phyloP scores from a whole-genome alignment of 2,888 invertebrate genomes.

The Nephrotoma appendiculata region DNA sequence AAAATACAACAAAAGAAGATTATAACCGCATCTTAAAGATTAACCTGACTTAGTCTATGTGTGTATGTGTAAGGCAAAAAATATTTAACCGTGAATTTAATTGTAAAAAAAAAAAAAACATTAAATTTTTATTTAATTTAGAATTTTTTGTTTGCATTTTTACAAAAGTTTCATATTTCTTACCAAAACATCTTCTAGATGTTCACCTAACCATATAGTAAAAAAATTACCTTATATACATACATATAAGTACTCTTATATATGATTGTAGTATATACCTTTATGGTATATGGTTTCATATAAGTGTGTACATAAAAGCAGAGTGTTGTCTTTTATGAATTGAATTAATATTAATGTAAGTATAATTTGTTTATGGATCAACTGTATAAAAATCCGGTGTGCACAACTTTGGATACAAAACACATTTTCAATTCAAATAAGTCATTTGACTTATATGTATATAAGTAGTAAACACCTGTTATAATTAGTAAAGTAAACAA shows the following conservation, averaged over 20 bases:
- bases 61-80: neutral
- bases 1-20: neutral
- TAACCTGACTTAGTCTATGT: neutral
- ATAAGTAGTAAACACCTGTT: neutral
- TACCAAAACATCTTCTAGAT: neutral
- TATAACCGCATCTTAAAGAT: neutral
- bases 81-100: neutral
- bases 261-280: neutral
- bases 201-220: neutral
- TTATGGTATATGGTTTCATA: neutral
- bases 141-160: neutral
- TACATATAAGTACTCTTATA: neutral
- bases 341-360: neutral
- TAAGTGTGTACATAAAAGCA: neutral
- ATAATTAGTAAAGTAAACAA: neutral
- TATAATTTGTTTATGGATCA: no score
- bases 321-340: neutral
- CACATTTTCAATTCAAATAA: neutral
- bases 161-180: neutral
- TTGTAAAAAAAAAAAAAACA: neutral
- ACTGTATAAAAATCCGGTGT: neutral
- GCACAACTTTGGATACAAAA: neutral
- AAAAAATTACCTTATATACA: neutral
- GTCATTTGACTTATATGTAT: neutral
- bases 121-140: neutral